These are phyloP conservation scores for Regulus satrapa DNA, from an alignment of 2,113 vertebrate species.

Conservation along the genomic window DNA sequence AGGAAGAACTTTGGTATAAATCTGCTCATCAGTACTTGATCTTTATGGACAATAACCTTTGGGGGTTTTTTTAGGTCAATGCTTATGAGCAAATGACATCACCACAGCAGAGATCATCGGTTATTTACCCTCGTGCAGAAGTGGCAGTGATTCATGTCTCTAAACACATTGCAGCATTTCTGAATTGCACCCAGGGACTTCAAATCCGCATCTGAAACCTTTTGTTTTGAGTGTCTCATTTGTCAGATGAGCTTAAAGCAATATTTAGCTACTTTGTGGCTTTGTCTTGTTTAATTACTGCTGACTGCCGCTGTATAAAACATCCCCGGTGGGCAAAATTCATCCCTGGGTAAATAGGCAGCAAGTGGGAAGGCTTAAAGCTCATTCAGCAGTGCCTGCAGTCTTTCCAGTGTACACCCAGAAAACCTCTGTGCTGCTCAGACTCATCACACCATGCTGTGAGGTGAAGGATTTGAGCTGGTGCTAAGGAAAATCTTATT, in stretches of 20 bases:
- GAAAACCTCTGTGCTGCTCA: neutral
- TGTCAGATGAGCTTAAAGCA: neutral
- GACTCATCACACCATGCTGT: accelerated
- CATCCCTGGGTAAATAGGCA: neutral
- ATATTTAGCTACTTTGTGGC: neutral
- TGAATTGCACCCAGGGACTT: neutral
- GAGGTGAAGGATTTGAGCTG: neutral
- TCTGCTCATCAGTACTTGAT: neutral
- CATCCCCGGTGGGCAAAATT: neutral
- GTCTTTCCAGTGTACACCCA: neutral
- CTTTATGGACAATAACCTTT: neutral
- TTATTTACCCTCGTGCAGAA: neutral
- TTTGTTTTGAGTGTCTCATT: neutral
- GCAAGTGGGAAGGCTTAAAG: neutral
- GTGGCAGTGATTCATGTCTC: neutral
- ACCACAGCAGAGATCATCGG: neutral
- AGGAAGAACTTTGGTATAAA: neutral
- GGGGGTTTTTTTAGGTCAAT: neutral
- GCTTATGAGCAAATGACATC: neutral
- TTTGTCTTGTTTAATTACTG: neutral
- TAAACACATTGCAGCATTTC: neutral
- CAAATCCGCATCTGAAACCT: neutral
- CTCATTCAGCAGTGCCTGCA: neutral
- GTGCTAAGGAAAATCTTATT: neutral
- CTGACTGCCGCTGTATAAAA: neutral